These are phyloP conservation scores for Catajapyx aquilonaris DNA, from an alignment of 1,140 invertebrate species.

Conservation along the genomic window DNA sequence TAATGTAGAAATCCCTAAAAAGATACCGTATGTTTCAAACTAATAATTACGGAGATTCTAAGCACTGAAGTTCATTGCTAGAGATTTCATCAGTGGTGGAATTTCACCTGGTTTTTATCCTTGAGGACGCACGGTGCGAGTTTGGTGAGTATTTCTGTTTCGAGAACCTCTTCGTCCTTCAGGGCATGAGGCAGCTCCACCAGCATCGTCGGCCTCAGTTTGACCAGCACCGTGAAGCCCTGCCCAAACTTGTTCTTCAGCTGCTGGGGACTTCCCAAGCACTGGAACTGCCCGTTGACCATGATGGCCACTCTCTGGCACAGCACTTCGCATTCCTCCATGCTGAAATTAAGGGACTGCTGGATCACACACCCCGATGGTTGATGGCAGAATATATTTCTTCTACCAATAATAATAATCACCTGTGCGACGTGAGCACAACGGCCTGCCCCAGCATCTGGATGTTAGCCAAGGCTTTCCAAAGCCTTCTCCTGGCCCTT, in stretches of 20 bases:
- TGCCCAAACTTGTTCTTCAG: constrained; percentile 33
- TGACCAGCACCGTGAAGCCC: constrained; percentile 29
- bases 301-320: constrained; percentile 70
- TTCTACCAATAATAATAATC: too few species aligned
- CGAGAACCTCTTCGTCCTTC: background rate
- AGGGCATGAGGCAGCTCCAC: constrained; percentile 2
- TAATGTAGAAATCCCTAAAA: constrained; percentile 31
- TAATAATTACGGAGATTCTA: background rate
- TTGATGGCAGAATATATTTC: too few species aligned
- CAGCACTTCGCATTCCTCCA: constrained; percentile 73
- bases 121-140: constrained; percentile 11
- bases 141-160: too few species aligned
- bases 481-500: constrained; percentile 53
- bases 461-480: constrained; percentile 42
- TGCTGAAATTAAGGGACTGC: constrained; percentile 30
- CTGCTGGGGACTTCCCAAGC: too few species aligned
- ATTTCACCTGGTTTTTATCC: constrained; percentile 13
- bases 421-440: constrained; percentile 58
- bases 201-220: constrained; percentile 8
- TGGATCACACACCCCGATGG: too few species aligned
- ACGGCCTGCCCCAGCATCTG: constrained; percentile 42
- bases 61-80: background rate
- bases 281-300: constrained; percentile 66
- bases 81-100: background rate
- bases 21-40: background rate